Conservation (phyloP, 2,113 vertebrate genomes). For the Accipiter virgatus region DNA sequence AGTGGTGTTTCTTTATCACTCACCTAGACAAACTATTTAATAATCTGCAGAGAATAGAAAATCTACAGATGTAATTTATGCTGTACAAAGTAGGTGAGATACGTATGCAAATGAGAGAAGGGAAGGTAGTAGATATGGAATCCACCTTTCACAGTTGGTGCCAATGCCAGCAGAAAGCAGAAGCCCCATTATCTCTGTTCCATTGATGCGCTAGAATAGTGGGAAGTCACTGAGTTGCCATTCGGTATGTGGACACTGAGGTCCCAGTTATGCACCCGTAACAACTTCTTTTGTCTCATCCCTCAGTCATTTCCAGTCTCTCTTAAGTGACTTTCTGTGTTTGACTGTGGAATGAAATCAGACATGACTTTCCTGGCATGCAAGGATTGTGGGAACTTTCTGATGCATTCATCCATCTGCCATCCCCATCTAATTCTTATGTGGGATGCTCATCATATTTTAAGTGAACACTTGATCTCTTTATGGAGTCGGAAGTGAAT, state of each 20-base stretch:
- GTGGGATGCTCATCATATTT: neutral
- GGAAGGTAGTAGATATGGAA: neutral
- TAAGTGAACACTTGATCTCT: neutral
- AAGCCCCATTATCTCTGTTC: rapidly evolving
- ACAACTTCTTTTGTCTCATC: neutral
- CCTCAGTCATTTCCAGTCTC: neutral
- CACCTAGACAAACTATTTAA: neutral
- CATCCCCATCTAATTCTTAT: neutral
- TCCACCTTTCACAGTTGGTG: neutral
- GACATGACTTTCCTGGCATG: neutral
- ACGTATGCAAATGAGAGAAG: neutral
- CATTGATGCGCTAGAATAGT: rapidly evolving
- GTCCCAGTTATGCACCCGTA: rapidly evolving
- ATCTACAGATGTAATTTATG: neutral
- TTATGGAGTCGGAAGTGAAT: neutral
- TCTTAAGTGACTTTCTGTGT: neutral
- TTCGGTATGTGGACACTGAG: neutral
- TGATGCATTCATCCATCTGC: neutral
- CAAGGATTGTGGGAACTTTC: neutral
- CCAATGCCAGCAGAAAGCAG: neutral
- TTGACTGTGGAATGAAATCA: neutral
- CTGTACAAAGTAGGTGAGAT: neutral
- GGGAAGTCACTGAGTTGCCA: rapidly evolving
- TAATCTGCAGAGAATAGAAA: neutral
- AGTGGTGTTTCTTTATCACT: rapidly evolving